Conservation (phyloP, 2,113 vertebrate genomes). For the Leptobrachium leishanense region DNA sequence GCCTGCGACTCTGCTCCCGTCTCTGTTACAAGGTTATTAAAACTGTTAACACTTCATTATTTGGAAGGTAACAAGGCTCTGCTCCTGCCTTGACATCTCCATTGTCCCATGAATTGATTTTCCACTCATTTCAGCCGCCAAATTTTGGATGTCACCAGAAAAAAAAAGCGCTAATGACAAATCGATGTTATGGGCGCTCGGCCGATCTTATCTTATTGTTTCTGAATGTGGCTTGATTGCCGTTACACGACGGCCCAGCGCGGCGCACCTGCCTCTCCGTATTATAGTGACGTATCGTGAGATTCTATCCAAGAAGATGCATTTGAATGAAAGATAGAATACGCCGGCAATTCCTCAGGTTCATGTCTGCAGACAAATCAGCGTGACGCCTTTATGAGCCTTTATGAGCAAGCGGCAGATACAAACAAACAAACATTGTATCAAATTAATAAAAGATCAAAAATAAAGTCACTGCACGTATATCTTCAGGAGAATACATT, state of each 20-base stretch:
- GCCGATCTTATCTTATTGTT: slow-evolving; percentile 11
- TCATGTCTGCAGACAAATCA: no score
- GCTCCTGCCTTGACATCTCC: background rate
- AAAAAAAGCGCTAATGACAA: background rate
- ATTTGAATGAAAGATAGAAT: no score
- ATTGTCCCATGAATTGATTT: slow-evolving; percentile 6
- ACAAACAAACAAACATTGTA: no score
- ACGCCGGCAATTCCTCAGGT: no score
- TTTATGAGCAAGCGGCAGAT: no score
- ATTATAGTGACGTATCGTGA: no score
- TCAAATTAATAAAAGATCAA: no score
- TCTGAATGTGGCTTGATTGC: background rate
- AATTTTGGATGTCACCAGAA: background rate
- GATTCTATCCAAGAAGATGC: no score
- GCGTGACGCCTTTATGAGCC: no score
- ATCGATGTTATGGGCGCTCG: background rate
- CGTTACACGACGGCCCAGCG: background rate
- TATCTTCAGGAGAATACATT: no score
- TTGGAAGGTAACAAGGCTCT: background rate
- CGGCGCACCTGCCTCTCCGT: background rate
- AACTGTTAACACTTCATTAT: background rate
- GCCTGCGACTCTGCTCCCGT: background rate
- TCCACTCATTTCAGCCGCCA: slow-evolving; percentile 6
- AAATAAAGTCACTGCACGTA: no score
- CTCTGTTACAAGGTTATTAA: slow-evolving; percentile 7